Evolutionary conservation across 2,888 invertebrate genomes (phyloP), one percentile per base, ranked within the genome.

Genomic region (Cinara cedri): DNA sequence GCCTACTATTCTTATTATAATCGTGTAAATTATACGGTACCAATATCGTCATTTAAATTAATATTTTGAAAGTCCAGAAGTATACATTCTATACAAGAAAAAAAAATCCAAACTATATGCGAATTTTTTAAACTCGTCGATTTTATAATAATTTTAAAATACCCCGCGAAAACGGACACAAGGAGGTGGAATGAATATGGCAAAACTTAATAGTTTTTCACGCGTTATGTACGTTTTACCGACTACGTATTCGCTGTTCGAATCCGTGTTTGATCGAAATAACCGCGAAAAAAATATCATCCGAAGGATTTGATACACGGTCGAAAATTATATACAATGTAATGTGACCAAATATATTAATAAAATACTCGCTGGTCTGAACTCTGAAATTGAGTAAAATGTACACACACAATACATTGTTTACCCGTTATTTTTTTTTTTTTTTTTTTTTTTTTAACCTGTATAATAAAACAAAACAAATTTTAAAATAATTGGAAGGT

Each of bases 171-270:
- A n/a, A n/a, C n/a, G n/a, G n/a, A n/a, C n/a, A n/a, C n/a, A n/a
- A n/a, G n/a, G n/a, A n/a, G n/a, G n/a, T 70, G 19, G 34, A 54
- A 54, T 49, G 19, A n/a, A n/a, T 51, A 54, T 54, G n/a, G 34
- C 3, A 13, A 55, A 19, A 70, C 70, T 70, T 70, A 34, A 54
- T 6, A 34, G 34, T 34, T 4, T 16, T 6, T n/a, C 49, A 2
- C 24, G 9, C n/a, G 51, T 68, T 68, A 54, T 26, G 14, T 14
- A 10, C 42, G 19, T 10, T 19, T 14, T 3, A 34, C 13, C 34
- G 19, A 54, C 34, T 70, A 16, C 46, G 24, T 68, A 49, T 49
- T 34, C 34, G 34, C 51, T 11, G 10, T 42, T 55, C 4, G 16
- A 26, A 68, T 51, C 13, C 16, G 9, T 24, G 16, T n/a, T 60